Percentiles rank a stretch among this genome's conserved stretches.
Evolutionary conservation across 2,113 vertebrate species (phyloP).

Genomic region (Erythrocercus mccallii): DNA sequence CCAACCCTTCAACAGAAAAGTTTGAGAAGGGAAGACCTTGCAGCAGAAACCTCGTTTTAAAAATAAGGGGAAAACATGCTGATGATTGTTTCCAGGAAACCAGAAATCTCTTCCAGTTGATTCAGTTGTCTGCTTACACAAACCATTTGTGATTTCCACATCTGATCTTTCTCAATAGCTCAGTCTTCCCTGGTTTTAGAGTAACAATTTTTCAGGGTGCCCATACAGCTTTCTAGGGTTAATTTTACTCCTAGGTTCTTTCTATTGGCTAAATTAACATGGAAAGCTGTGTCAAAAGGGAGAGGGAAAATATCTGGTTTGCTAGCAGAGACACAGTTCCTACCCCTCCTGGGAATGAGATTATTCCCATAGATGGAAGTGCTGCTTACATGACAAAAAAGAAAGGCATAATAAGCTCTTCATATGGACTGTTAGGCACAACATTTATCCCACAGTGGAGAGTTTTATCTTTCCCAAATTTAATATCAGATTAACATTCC

Average conservation of each 20-base stretch:
- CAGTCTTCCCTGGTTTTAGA: neutral
- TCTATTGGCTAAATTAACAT: neutral
- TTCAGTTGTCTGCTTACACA: neutral
- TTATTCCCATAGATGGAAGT: neutral
- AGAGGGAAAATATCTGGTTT: neutral
- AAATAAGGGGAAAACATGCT: neutral
- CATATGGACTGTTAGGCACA: neutral
- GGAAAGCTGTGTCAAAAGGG: neutral
- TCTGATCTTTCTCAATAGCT: neutral
- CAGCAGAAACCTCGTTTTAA: neutral
- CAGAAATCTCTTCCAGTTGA: neutral
- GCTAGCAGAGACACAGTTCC: neutral
- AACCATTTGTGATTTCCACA: neutral
- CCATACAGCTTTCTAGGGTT: neutral
- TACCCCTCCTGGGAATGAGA: neutral
- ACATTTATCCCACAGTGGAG: neutral
- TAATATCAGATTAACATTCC: neutral
- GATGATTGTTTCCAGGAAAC: neutral
- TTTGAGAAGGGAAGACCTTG: neutral
- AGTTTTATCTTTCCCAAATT: neutral
- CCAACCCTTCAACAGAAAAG: neutral
- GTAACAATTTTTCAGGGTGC: neutral
- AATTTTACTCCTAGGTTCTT: neutral
- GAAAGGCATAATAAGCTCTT: neutral
- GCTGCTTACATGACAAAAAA: neutral